Base-by-base conservation (phyloP, 2,797 vertebrate species). In the Oreonectes daqikongensis region DNA sequence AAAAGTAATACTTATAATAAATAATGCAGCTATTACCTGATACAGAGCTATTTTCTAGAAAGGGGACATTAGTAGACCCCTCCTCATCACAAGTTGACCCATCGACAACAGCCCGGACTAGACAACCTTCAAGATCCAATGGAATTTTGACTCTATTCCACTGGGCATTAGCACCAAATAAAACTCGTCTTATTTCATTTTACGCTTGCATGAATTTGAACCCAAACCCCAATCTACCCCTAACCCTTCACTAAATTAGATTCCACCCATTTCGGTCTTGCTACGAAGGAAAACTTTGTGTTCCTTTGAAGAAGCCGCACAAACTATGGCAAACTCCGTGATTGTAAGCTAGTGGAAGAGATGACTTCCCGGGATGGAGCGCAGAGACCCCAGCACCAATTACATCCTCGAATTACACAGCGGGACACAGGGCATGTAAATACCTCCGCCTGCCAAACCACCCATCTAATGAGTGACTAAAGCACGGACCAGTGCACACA, bases 331-430 rank as follows among this genome's bases (percentile, higher is more conserved):
- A 40, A 66, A 63, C 53, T 80, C 48, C 42, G 32, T 75, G 66
- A 64, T 68, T 72, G 69, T 71, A 72, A 81, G 67, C 67, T 78
- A 69, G 80, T 78, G 76, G 72, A 73, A 79, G 60, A 71, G 70
- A 77, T 68, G 75, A 67, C 69, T 61, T 68, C 64, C 59, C 70
- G 32, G 40, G 78, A 78, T 68, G 57, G 42, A 73, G 80, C 42
- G 52, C 78, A 71, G 38, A 71, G 20, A 72, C 75, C 70, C 74
- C 77, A 71, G 80, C 60, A 84, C 85, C 86, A 86, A 90, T 91
- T 89, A 88, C 86, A 85, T 85, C 78, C 78, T 75, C 84, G 88
- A 91, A 91, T 91, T 89, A 90, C 85, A 88, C 82, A 83, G 83
- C 44, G 26, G 88, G 85, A 82, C 86, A 83, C 80, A 88, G 87